These are phyloP conservation scores for Pandemis cinnamomeana DNA, from an alignment of 2,888 invertebrate species.

Conservation along the genomic window DNA sequence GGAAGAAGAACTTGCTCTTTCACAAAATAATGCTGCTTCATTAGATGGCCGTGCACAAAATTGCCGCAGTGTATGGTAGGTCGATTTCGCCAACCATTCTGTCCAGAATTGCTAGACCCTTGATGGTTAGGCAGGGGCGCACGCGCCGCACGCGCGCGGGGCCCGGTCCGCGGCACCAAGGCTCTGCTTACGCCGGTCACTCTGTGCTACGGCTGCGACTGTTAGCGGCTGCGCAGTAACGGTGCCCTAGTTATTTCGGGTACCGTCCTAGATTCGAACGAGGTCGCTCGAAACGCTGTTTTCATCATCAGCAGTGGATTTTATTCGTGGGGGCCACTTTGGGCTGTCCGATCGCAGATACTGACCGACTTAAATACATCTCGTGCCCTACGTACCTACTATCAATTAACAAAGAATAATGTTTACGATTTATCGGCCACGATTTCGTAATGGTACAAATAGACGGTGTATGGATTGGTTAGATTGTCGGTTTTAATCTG, in stretches of 20 bases:
- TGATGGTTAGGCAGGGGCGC: slow-evolving; percentile 17
- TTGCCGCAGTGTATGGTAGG: slow-evolving; percentile 58
- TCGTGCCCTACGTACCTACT: slow-evolving; percentile 49
- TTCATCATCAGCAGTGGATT: slow-evolving; percentile 76
- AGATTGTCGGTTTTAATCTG: too few species aligned
- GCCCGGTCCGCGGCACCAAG: neutral
- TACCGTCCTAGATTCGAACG: slow-evolving; percentile 78
- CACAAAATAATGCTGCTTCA: neutral
- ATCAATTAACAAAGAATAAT: neutral
- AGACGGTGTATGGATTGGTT: too few species aligned
- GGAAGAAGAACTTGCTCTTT: too few species aligned
- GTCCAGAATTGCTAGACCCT: slow-evolving; percentile 53
- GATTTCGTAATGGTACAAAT: neutral
- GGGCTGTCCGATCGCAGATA: slow-evolving; percentile 71
- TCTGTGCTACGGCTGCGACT: slow-evolving; percentile 61
- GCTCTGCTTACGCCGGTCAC: slow-evolving; percentile 48
- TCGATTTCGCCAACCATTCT: slow-evolving; percentile 66
- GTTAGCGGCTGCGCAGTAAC: slow-evolving; percentile 78
- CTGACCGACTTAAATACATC: slow-evolving; percentile 59
- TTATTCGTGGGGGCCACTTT: slow-evolving; percentile 76
- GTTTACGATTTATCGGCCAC: neutral
- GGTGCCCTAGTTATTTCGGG: slow-evolving; percentile 82
- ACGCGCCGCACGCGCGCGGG: slow-evolving; percentile 4
- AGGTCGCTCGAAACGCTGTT: slow-evolving; percentile 75
- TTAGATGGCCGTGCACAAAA: slow-evolving; percentile 50